Percentiles rank a stretch among this genome's conserved stretches.
These are phyloP conservation scores for Platyrinchus mystaceus DNA, from an alignment of 2,797 vertebrate genomes.

Conservation along the genomic window DNA sequence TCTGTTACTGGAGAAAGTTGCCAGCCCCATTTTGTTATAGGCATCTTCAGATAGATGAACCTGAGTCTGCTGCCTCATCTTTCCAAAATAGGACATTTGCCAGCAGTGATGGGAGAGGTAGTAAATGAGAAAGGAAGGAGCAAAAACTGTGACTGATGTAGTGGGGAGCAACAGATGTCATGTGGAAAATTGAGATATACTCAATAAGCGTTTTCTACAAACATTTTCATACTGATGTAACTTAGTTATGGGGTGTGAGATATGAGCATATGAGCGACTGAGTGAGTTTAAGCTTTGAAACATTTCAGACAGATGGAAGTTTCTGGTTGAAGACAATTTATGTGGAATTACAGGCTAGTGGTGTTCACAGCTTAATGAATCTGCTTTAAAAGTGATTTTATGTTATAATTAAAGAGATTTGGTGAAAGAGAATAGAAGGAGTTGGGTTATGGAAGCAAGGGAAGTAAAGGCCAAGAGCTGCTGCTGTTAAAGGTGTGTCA, in stretches of 20 bases:
- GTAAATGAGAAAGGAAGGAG: conserved; percentile 50
- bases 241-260: conserved; percentile 61
- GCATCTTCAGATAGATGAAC: not conserved
- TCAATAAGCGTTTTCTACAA: conserved; percentile 64
- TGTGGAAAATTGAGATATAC: conserved; percentile 58
- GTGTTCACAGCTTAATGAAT: conserved; percentile 59
- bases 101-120: conserved; percentile 35
- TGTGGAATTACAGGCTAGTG: conserved; percentile 45
- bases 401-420: conserved; percentile 33
- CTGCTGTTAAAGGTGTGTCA: not conserved
- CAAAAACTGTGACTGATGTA: conserved; percentile 54
- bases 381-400: conserved; percentile 40
- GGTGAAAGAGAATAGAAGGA: not conserved
- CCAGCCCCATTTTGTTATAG: not conserved
- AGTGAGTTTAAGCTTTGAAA: conserved; percentile 41
- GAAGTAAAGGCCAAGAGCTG: not conserved
- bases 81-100: not conserved
- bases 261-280: conserved; percentile 50
- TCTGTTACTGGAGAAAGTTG: not conserved
- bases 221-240: conserved; percentile 56
- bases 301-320: conserved; percentile 60
- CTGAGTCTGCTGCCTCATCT: not conserved
- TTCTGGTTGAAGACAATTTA: conserved; percentile 54
- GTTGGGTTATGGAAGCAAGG: not conserved
- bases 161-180: conserved; percentile 65